A percentile compares a stretch with the other conserved stretches of the same genome.
Evolutionary conservation across 2,113 vertebrate species (phyloP).

Genomic region (Psophia crepitans): DNA sequence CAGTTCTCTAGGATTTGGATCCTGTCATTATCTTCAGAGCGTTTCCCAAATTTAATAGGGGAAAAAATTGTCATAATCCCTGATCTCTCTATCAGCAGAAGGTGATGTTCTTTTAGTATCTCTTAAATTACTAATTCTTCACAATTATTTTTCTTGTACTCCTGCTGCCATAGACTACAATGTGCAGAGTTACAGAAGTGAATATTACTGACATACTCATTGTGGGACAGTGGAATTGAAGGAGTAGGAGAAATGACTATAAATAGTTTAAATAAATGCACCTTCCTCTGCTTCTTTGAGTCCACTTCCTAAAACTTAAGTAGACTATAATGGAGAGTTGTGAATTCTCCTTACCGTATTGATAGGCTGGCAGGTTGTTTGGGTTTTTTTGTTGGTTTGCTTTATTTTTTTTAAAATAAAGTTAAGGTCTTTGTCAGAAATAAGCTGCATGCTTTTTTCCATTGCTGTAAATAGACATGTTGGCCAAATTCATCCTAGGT

Average conservation of each 20-base stretch:
- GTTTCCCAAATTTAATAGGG: background rate
- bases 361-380: background rate
- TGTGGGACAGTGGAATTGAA: background rate
- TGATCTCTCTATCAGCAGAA: background rate
- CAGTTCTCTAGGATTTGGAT: background rate
- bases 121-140: background rate
- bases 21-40: background rate
- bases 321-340: background rate
- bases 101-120: background rate
- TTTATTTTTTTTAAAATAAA: background rate
- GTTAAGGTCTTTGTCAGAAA: background rate
- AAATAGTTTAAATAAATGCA: background rate
- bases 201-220: background rate
- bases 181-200: background rate
- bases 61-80: background rate
- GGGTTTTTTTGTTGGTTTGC: background rate
- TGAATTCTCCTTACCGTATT: background rate
- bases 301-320: background rate
- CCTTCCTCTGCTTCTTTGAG: background rate
- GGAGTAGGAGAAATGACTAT: background rate
- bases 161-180: background rate
- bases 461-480: background rate
- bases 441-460: background rate
- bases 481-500: background rate
- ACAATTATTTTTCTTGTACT: background rate